A percentile compares a stretch with the other conserved stretches of the same genome.
Conservation (phyloP, 2,113 vertebrate genomes). For the Fulica atra region DNA sequence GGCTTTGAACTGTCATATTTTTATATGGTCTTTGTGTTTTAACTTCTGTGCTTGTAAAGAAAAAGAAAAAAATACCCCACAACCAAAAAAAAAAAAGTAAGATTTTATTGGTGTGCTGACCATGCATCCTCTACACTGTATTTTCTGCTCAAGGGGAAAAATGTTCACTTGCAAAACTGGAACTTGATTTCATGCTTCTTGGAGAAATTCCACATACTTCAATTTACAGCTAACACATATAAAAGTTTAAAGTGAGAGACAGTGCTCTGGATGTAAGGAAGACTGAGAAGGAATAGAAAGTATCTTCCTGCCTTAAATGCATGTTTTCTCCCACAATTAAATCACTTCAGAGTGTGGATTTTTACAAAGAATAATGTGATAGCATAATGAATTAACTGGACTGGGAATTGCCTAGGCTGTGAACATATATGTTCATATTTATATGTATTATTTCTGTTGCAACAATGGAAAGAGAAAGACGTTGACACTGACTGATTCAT, state of each 20-base stretch:
- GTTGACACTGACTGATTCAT: not conserved
- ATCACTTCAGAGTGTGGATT: not conserved
- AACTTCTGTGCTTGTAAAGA: not conserved
- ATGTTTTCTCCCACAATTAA: not conserved
- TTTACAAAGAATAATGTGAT: not conserved
- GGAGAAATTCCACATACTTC: constrained; percentile 29
- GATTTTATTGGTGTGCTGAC: constrained; percentile 25
- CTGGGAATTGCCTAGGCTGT: not conserved
- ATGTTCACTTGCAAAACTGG: constrained; percentile 50
- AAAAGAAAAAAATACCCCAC: not conserved
- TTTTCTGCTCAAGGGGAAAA: constrained; percentile 51
- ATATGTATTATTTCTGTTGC: not conserved
- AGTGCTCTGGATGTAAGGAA: not conserved
- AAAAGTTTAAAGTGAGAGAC: constrained; percentile 9
- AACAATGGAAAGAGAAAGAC: not conserved
- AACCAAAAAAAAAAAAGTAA: not conserved
- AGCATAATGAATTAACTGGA: not conserved
- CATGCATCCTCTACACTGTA: not conserved
- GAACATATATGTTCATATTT: not conserved
- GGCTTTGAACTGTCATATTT: not conserved
- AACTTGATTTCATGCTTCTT: constrained; percentile 60
- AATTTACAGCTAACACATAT: not conserved
- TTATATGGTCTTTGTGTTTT: not conserved
- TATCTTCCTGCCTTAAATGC: not conserved
- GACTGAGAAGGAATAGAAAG: not conserved